These are phyloP conservation scores for Ennomos quercinarius DNA, from an alignment of 2,888 invertebrate species.

Conservation along the genomic window DNA sequence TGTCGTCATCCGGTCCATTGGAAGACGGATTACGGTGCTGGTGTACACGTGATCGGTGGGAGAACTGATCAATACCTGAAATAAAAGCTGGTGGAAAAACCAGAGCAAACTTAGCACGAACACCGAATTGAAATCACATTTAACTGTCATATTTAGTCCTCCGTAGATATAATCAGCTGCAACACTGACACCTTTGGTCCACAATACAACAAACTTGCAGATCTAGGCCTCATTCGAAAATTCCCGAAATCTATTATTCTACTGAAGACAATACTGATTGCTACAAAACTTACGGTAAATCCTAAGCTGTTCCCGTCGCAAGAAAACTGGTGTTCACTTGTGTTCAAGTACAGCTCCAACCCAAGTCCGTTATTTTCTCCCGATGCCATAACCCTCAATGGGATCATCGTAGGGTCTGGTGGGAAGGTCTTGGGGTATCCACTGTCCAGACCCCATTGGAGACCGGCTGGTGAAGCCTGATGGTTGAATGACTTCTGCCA, in stretches of 20 bases:
- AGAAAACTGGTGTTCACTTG: constrained; percentile 70
- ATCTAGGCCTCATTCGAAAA: too few species aligned
- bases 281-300: constrained; percentile 65
- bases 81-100: too few species aligned
- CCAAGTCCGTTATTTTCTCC: constrained; percentile 74
- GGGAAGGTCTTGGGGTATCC: constrained; percentile 75
- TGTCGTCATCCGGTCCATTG: constrained; percentile 78
- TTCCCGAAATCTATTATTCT: too few species aligned
- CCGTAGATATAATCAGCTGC: too few species aligned
- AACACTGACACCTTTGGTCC: too few species aligned
- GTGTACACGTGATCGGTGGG: constrained; percentile 77
- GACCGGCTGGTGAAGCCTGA: constrained; percentile 43
- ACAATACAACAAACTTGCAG: too few species aligned
- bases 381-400: constrained; percentile 71
- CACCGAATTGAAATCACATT: too few species aligned
- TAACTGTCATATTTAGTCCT: too few species aligned
- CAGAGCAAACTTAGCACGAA: too few species aligned
- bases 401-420: constrained; percentile 59
- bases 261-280: too few species aligned
- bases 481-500: constrained; percentile 68
- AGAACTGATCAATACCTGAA: constrained; percentile 71
- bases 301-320: constrained; percentile 78
- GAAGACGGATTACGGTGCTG: constrained; percentile 73
- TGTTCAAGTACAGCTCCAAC: constrained; percentile 74
- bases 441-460: constrained; percentile 68